Evolutionary conservation across 2,888 invertebrate species (phyloP).

Genomic region (Mystacides longicornis): DNA sequence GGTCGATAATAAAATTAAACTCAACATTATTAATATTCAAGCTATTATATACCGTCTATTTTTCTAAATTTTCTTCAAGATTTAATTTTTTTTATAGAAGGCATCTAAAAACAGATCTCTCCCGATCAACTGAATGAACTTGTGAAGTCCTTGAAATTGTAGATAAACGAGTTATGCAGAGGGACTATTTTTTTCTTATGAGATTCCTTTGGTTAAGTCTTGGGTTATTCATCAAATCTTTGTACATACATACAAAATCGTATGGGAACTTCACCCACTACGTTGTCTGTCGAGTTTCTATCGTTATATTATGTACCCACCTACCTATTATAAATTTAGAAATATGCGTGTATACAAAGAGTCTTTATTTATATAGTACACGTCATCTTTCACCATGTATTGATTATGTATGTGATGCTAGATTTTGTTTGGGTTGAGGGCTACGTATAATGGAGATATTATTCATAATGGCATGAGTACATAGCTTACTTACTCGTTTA

Average conservation of each 20-base stretch:
- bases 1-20: constrained; percentile 14
- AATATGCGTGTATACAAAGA: no score
- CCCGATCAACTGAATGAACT: neutral
- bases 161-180: neutral
- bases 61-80: no score
- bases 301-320: neutral
- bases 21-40: neutral
- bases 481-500: neutral
- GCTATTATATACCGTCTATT: no score
- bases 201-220: neutral
- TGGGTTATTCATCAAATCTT: neutral
- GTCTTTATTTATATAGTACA: neutral
- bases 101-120: neutral
- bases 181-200: neutral
- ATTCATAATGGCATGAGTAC: neutral
- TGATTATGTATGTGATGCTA: neutral
- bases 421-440: neutral
- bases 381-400: neutral
- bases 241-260: neutral
- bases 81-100: no score
- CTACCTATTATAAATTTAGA: no score
- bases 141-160: neutral
- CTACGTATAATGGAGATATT: neutral
- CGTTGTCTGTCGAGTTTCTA: neutral
- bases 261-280: neutral